A percentile compares a stretch with the other conserved stretches of the same genome.
Conservation (phyloP, 2,888 invertebrate species). For the Plagodis pulveraria region DNA sequence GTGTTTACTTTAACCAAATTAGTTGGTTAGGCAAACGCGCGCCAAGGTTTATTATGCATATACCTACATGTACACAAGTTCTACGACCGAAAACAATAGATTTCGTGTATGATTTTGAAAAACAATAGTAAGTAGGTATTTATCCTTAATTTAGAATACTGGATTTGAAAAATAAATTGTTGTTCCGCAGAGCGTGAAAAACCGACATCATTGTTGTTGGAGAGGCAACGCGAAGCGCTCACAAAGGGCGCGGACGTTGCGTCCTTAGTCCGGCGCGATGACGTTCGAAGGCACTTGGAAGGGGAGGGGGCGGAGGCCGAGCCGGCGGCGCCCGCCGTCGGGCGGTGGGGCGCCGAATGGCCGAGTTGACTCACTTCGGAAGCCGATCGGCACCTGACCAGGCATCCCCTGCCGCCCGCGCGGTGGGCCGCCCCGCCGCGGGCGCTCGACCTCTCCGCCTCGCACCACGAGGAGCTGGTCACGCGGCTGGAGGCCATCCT, state of each 20-base stretch:
- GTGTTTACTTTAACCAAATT: conserved; percentile 11
- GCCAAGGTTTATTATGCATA: too few relatives aligned
- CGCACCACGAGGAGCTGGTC: conserved; percentile 91
- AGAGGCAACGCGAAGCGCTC: conserved; percentile 87
- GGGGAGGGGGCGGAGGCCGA: conserved; percentile 75
- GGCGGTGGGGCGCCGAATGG: conserved; percentile 97
- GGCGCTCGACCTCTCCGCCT: conserved; percentile 54
- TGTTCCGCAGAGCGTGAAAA: conserved; percentile 89
- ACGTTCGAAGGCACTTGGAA: conserved; percentile 47
- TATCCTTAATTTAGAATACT: too few relatives aligned
- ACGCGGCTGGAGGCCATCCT: conserved; percentile 91
- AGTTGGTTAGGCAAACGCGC: not conserved
- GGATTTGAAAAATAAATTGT: too few relatives aligned
- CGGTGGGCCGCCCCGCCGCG: conserved; percentile 54
- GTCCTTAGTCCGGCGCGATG: conserved; percentile 58
- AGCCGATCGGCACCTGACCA: conserved; percentile 62
- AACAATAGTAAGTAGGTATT: too few relatives aligned
- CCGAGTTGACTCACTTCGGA: conserved; percentile 97
- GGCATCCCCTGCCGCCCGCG: conserved; percentile 56
- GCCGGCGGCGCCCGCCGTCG: conserved; percentile 90
- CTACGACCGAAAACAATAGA: too few relatives aligned
- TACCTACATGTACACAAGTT: too few relatives aligned
- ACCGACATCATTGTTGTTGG: conserved; percentile 86
- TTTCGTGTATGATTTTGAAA: too few relatives aligned
- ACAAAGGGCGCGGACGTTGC: conserved; percentile 82